A percentile compares a stretch with the other conserved stretches of the same genome.
Conservation (phyloP, 2,797 vertebrate species). For the Danio aesculapii region DNA sequence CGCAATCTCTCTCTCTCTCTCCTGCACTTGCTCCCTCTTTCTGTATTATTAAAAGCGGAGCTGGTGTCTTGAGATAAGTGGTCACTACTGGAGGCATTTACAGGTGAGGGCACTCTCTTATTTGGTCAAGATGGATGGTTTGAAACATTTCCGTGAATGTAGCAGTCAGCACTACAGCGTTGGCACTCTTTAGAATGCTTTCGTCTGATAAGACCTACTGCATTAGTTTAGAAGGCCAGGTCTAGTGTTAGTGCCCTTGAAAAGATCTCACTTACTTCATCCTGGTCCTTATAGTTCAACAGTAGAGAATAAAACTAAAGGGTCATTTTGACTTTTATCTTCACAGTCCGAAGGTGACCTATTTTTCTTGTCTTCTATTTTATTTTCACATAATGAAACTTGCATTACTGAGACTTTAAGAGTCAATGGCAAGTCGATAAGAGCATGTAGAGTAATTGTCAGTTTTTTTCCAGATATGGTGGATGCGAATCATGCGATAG, state of each 20-base stretch:
- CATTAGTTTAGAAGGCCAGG: constrained; percentile 74
- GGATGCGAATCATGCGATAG: neutral
- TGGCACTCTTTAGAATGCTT: constrained; percentile 79
- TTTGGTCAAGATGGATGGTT: constrained; percentile 81
- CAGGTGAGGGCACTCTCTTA: constrained; percentile 83
- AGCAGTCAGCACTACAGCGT: constrained; percentile 63
- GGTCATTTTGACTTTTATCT: constrained; percentile 4
- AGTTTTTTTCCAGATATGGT: constrained; percentile 16
- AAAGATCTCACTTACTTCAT: constrained; percentile 27
- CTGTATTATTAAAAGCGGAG: constrained; percentile 79
- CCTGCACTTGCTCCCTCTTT: constrained; percentile 55
- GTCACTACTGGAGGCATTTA: constrained; percentile 81
- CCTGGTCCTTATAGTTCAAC: constrained; percentile 1
- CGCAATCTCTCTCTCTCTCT: constrained; percentile 26
- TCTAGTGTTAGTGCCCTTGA: constrained; percentile 41
- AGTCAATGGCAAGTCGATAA: constrained; percentile 33
- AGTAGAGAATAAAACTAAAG: neutral
- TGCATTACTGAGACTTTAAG: constrained; percentile 32
- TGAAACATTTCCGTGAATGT: constrained; percentile 83
- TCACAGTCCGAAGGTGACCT: neutral
- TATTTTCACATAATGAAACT: constrained; percentile 49
- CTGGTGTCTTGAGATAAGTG: constrained; percentile 83
- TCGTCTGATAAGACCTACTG: constrained; percentile 77
- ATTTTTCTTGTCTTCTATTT: constrained; percentile 48
- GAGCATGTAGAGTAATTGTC: constrained; percentile 16